Evolutionary conservation across 2,113 vertebrate genomes (phyloP).

Genomic region (Geococcyx californianus): DNA sequence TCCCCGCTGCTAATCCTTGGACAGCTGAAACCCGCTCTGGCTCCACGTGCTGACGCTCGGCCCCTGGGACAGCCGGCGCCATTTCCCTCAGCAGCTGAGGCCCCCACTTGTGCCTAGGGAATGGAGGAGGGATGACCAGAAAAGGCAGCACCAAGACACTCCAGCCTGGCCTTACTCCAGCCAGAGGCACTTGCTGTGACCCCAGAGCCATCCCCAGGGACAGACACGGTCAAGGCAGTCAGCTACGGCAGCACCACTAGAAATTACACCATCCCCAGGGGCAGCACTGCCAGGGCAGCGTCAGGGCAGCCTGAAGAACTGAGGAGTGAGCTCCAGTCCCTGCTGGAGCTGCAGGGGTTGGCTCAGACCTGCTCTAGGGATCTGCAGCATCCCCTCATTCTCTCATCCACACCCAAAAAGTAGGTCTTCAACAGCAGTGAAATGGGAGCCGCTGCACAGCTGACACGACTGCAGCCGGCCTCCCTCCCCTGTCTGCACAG

Average conservation of each 20-base stretch:
- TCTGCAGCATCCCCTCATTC: not conserved
- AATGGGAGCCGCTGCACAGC: not conserved
- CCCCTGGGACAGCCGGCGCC: not conserved
- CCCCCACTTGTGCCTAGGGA: not conserved
- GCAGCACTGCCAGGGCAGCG: not conserved
- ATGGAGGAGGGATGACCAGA: not conserved
- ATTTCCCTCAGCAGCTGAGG: not conserved
- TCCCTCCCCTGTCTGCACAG: not conserved
- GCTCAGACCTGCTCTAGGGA: not conserved
- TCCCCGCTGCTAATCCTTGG: not conserved
- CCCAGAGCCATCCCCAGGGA: not conserved
- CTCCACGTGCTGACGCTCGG: not conserved
- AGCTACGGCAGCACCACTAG: not conserved
- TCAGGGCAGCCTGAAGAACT: not conserved
- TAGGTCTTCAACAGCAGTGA: not conserved
- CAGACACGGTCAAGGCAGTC: accelerated
- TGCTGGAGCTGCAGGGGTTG: not conserved
- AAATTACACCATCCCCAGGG: not conserved
- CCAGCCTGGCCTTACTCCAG: not conserved
- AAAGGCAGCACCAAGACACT: not conserved
- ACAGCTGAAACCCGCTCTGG: conserved; percentile 11
- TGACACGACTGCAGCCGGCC: not conserved
- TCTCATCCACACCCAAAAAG: not conserved
- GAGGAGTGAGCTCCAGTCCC: not conserved
- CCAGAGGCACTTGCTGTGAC: not conserved